Evolutionary conservation across 1,140 invertebrate species (phyloP).

Genomic region (Halictus rubicundus): DNA sequence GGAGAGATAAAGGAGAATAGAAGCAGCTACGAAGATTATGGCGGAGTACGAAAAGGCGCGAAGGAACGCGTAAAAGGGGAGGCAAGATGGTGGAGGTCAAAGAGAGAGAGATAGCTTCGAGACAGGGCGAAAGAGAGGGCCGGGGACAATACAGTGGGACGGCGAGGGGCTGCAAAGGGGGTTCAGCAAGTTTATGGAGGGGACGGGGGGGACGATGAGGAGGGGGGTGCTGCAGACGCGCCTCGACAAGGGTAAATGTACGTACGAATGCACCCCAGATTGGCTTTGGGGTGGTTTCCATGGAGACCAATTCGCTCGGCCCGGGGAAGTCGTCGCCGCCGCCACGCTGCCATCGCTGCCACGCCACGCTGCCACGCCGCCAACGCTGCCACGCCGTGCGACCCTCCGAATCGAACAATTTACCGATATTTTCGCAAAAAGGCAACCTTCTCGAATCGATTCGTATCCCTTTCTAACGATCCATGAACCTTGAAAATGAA

Average conservation of each 20-base stretch:
- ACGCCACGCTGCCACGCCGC: conserved; percentile 19
- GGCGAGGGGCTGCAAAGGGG: neutral
- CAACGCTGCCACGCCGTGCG: conserved; percentile 1
- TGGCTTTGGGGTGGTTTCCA: conserved; percentile 69
- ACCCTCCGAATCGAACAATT: too few relatives aligned
- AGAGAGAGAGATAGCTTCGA: neutral
- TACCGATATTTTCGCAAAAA: too few relatives aligned
- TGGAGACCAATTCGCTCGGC: conserved; percentile 66
- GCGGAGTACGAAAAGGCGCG: neutral
- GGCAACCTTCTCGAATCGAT: too few relatives aligned
- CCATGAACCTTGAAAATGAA: too few relatives aligned
- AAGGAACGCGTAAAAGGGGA: neutral
- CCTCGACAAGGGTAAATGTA: conserved; percentile 66
- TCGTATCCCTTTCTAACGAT: too few relatives aligned
- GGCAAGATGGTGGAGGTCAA: neutral
- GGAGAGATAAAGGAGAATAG: neutral
- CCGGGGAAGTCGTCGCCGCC: conserved; percentile 58
- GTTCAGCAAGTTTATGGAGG: neutral
- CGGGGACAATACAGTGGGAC: conserved; percentile 12
- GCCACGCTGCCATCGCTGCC: conserved; percentile 17
- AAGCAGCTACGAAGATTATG: neutral
- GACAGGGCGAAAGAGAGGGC: neutral
- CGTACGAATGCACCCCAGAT: conserved; percentile 69
- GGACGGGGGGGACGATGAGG: neutral
- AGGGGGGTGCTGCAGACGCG: conserved; percentile 57